Percentiles rank a stretch among this genome's conserved stretches.
Evolutionary conservation across 2,797 vertebrate genomes (phyloP).

Genomic region (Chaunax sp.): DNA sequence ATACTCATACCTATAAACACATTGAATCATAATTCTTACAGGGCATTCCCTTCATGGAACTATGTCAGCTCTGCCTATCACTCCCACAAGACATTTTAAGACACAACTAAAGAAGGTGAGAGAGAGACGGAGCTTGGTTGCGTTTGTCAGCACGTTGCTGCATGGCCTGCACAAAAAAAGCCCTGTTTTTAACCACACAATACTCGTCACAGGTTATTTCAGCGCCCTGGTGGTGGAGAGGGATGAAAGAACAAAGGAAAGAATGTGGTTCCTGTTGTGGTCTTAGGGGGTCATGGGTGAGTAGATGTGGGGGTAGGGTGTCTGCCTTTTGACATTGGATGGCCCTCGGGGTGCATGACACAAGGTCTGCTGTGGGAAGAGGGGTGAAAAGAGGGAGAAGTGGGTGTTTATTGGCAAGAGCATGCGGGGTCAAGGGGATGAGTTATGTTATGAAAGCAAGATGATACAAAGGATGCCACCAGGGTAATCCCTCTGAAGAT

Average conservation of each 20-base stretch:
- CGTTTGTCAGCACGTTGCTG: conserved; percentile 48
- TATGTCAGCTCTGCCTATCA: conserved; percentile 23
- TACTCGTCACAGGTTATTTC: conserved; percentile 73
- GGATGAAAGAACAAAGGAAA: conserved; percentile 82
- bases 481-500: conserved; percentile 31
- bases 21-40: conserved; percentile 4
- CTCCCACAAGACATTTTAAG: background rate
- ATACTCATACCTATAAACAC: conserved; percentile 7
- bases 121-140: background rate
- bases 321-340: conserved; percentile 78
- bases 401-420: conserved; percentile 60
- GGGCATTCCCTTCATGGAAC: conserved; percentile 3
- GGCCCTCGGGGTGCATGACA: conserved; percentile 72
- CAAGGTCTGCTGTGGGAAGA: conserved; percentile 68
- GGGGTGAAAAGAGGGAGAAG: conserved; percentile 39
- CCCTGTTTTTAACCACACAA: conserved; percentile 47
- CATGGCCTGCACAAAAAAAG: conserved; percentile 64
- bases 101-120: conserved; percentile 18
- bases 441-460: conserved; percentile 47
- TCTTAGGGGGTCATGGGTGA: conserved; percentile 71
- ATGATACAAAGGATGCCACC: conserved; percentile 52
- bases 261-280: conserved; percentile 82
- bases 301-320: conserved; percentile 71
- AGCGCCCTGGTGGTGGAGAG: conserved; percentile 54
- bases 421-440: conserved; percentile 56